These are phyloP conservation scores for Psococerastis gibbosa DNA, from an alignment of 2,888 invertebrate species.

Conservation along the genomic window DNA sequence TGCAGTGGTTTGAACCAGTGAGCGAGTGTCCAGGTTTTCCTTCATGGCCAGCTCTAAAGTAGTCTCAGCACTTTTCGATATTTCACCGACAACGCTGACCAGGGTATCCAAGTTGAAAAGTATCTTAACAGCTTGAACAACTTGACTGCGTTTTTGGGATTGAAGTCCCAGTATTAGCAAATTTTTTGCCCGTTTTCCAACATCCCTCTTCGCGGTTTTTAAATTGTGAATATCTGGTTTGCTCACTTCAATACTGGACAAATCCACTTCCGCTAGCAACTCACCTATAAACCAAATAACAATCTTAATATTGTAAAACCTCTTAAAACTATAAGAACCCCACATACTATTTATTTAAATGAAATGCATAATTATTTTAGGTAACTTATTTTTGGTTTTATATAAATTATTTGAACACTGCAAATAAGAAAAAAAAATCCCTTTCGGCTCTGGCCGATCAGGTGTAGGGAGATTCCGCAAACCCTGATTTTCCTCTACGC, in stretches of 20 bases:
- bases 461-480: no score
- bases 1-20: conserved; percentile 18
- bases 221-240: conserved; percentile 58
- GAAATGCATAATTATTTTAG: no score
- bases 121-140: conserved; percentile 41
- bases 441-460: no score
- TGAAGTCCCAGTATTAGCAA: conserved; percentile 41
- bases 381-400: background rate
- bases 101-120: conserved; percentile 35
- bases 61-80: conserved; percentile 26
- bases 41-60: conserved; percentile 28
- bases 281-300: conserved; percentile 35
- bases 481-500: no score
- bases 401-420: background rate
- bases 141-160: conserved; percentile 25
- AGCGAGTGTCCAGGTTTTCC: conserved; percentile 28
- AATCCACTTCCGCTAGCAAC: conserved; percentile 59
- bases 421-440: conserved; percentile 4
- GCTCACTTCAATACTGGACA: conserved; percentile 62
- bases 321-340: no score
- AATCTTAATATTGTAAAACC: conserved; percentile 11
- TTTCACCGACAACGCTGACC: conserved; percentile 28
- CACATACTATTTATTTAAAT: no score
- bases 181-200: conserved; percentile 46
- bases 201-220: conserved; percentile 46